phyloP scores from a whole-genome alignment of 1,140 invertebrate genomes.

The Heterodera schachtii region DNA sequence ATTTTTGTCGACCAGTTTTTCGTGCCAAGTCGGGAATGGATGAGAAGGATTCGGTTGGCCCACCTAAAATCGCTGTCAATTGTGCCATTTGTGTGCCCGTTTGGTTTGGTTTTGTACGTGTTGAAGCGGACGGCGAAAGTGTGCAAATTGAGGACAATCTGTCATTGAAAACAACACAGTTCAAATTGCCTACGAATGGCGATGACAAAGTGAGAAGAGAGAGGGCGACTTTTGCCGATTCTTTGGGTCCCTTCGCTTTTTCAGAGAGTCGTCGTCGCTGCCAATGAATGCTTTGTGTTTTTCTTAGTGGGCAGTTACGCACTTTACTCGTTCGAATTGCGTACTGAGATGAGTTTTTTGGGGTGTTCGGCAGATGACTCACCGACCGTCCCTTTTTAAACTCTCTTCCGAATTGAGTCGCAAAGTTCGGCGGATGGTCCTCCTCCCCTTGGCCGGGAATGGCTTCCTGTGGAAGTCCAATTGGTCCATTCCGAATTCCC shows the following conservation, averaged over 20 bases:
- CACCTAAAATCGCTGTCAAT: neutral
- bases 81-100: neutral
- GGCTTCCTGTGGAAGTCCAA: neutral
- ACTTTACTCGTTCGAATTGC: neutral
- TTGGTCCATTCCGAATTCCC: neutral
- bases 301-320: neutral
- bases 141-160: neutral
- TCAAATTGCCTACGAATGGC: neutral
- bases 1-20: too few species aligned
- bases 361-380: neutral
- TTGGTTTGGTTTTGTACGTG: neutral
- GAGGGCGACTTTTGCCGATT: neutral
- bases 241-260: neutral
- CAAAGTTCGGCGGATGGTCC: neutral
- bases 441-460: neutral
- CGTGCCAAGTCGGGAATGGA: neutral
- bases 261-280: neutral
- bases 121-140: neutral
- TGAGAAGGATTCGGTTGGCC: neutral
- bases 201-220: neutral
- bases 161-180: neutral
- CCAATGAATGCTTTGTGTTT: neutral
- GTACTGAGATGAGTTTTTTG: constrained; percentile 4
- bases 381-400: neutral
- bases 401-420: neutral